Evolutionary conservation across 2,888 invertebrate genomes (phyloP), one percentile per base, ranked within the genome.

Genomic region (Nematopogon swammerdamellus): DNA sequence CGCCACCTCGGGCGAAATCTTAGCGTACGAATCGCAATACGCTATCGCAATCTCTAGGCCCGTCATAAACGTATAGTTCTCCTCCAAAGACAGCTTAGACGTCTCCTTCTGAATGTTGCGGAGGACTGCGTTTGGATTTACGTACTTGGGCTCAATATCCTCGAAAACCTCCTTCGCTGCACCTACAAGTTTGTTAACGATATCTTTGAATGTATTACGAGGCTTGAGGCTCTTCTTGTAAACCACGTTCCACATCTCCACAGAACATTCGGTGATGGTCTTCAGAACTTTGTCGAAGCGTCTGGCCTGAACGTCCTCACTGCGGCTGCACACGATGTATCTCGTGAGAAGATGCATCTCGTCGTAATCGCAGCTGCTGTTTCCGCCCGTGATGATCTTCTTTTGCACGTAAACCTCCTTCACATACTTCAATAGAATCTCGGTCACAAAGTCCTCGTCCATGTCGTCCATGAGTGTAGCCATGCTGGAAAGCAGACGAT

Each of bases 41-140:
- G 59, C 57, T 3, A 62, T 56, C 6, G 59, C 54, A 30, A 73
- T 53, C 49, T 64, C 65, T 64, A 67, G 67, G 17, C 54, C 59
- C 17, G 63, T 65, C 50, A 72, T 20, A 45, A 64, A 50, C 11
- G 64, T 45, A 49, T 73, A 74, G 53, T 70, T 63, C 58, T 70
- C 62, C 47, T 61, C 51, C 10, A 61, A n/a, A 2, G 60, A 16
- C 46, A 73, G 51, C 18, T 54, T 50, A n/a, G 52, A 51, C 8
- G 61, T 52, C n/a, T 67, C 57, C 1, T 51, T 49, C 52, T 59
- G 54, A 25, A 69, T 63, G 17, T 56, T 50, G 17, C 49, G 42
- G 55, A 60, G 66, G 55, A 69, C 57, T 55, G 59, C 59, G 4
- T 55, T 49, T 10, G 68, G 67, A 44, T 60, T 55, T 8, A 60